These are phyloP conservation scores for Nasua narica DNA, from an alignment of 2,797 vertebrate genomes.

Conservation along the genomic window DNA sequence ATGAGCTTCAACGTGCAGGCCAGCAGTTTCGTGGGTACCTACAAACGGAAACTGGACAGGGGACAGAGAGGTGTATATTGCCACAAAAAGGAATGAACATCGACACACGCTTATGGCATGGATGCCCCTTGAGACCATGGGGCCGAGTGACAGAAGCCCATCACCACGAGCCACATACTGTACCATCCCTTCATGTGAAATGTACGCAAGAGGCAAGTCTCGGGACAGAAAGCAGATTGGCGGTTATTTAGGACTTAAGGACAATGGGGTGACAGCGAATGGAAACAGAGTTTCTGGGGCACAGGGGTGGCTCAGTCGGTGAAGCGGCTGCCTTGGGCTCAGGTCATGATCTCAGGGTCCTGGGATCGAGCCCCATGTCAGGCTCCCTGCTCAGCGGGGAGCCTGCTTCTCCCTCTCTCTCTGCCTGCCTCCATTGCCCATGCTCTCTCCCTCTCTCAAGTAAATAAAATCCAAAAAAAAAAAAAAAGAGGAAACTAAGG, in stretches of 20 bases:
- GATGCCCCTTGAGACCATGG: not conserved
- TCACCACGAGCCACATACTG: not conserved
- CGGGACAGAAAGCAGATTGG: not conserved
- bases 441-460: no score
- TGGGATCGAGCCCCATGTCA: not conserved
- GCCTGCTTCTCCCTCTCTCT: not conserved
- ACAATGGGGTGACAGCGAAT: fast-evolving
- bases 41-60: not conserved
- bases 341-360: not conserved
- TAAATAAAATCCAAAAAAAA: no score
- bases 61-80: not conserved
- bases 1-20: not conserved
- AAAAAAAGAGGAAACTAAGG: no score
- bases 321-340: not conserved
- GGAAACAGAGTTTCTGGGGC: not conserved
- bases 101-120: not conserved
- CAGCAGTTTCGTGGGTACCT: not conserved
- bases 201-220: no score
- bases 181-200: fast-evolving
- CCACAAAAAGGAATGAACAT: not conserved
- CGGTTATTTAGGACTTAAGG: not conserved
- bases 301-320: not conserved
- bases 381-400: not conserved
- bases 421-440: no score
- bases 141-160: not conserved